These are phyloP conservation scores for Zoanthus gigantus DNA, from an alignment of 92 coral and sea anemone species.

Conservation along the genomic window DNA sequence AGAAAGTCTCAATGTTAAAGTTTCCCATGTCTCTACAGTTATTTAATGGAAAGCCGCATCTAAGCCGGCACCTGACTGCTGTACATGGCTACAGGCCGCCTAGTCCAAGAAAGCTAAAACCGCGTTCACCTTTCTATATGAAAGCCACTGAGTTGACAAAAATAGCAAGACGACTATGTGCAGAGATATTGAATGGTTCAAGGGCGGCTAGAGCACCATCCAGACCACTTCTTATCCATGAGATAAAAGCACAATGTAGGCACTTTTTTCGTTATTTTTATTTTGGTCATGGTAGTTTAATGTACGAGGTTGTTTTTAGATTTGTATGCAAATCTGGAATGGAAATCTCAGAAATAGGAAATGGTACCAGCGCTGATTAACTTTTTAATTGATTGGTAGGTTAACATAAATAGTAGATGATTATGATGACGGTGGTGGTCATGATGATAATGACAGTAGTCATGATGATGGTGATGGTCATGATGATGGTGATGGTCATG, in stretches of 20 bases:
- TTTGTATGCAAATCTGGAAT: background rate
- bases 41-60: conserved; percentile 90
- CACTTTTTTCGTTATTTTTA: background rate
- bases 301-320: background rate
- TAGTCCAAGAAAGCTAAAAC: conserved; percentile 94
- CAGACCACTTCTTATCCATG: conserved; percentile 73
- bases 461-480: too few species aligned
- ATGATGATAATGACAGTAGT: too few species aligned
- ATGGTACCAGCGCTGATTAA: too few species aligned
- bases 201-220: conserved; percentile 88
- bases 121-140: conserved; percentile 96
- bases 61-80: conserved; percentile 92
- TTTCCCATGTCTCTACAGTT: conserved; percentile 58
- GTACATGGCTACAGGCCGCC: conserved; percentile 96
- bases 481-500: too few species aligned
- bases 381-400: too few species aligned
- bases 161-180: conserved; percentile 87
- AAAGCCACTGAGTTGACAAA: conserved; percentile 83
- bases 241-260: conserved; percentile 92
- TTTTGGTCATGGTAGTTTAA: background rate
- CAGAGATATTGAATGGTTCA: conserved; percentile 78
- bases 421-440: too few species aligned
- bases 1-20: background rate
- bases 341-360: background rate
- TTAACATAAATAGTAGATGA: too few species aligned